A percentile compares a stretch with the other conserved stretches of the same genome.
Evolutionary conservation across 1,140 invertebrate species (phyloP).

Genomic region (Galleria mellonella): DNA sequence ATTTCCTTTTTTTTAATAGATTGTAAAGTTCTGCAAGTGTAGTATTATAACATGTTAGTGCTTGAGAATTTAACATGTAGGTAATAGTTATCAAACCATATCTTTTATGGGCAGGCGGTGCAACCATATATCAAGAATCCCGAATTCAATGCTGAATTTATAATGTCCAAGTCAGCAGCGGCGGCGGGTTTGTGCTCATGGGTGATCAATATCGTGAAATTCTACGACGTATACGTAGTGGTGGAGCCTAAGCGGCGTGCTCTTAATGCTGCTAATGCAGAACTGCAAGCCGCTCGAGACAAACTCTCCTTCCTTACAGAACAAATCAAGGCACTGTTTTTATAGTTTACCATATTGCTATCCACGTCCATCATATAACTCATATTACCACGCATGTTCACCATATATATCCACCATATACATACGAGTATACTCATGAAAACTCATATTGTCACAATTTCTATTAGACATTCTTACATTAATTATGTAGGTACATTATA

Average conservation of each 20-base stretch:
- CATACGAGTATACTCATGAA: too few relatives aligned
- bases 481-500: too few relatives aligned
- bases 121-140: constrained; percentile 75
- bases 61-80: too few relatives aligned
- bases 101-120: constrained; percentile 37
- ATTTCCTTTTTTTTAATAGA: too few relatives aligned
- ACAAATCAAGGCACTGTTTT: constrained; percentile 65
- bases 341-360: too few relatives aligned
- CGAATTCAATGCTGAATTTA: constrained; percentile 91
- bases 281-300: constrained; percentile 86
- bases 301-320: constrained; percentile 80
- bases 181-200: constrained; percentile 94
- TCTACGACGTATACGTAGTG: constrained; percentile 93
- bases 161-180: constrained; percentile 90
- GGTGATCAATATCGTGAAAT: constrained; percentile 95
- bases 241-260: constrained; percentile 93
- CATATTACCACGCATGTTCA: too few relatives aligned
- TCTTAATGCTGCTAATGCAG: constrained; percentile 88
- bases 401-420: too few relatives aligned
- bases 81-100: neutral
- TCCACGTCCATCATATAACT: too few relatives aligned
- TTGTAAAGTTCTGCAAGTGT: too few relatives aligned
- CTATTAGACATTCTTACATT: too few relatives aligned
- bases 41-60: too few relatives aligned
- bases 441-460: too few relatives aligned